Evolutionary conservation across 2,113 vertebrate genomes (phyloP), one percentile per base, ranked within the genome.

Genomic region (Tympanuchus pallidicinctus): DNA sequence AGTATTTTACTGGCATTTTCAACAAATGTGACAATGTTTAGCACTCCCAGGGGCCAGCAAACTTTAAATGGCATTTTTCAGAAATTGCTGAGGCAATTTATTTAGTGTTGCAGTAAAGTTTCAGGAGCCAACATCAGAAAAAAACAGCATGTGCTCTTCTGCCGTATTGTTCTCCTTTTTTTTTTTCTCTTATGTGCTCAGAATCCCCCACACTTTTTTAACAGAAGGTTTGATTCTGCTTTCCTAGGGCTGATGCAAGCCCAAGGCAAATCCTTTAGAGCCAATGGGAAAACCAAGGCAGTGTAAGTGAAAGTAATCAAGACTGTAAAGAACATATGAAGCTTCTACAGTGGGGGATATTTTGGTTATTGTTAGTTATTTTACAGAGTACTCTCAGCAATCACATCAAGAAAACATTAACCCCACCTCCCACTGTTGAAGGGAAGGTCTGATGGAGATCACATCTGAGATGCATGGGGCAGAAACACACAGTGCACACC

Each of bases 21-120:
- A 86, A 88, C 65, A 90, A 90, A 90, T 90, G 69, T 88, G 88
- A 81, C 72, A 65, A 90, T 40, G 85, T 60, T 95, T 88, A 94
- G 40, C 30, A 48, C 79, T 94, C 92, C 80, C 70, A 92, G 88
- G 40, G 86, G 43, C 79, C 76, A 88, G 82, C 15, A 94, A 91
- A 95, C 69, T 66, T 92, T 97, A 94, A 95, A 81, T 78, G 70
- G 40, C 88, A 88, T 78, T 97, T 94, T 95, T 83, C 80, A 91
- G 72, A 94, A 95, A 75, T 65, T 84, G 85, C 61, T 90, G 88
- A 88, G 72, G 76, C 24, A 86, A 90, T 92, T 92, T 92, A 65
- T 89, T 87, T 93, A 82, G 32, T 74, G 30, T 88, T 88, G 61
- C 30, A 71, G 40, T 52, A 36, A 91, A 88, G 43, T 92, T 91